These are phyloP conservation scores for Toxostoma redivivum DNA, from an alignment of 2,113 vertebrate species.

Conservation along the genomic window DNA sequence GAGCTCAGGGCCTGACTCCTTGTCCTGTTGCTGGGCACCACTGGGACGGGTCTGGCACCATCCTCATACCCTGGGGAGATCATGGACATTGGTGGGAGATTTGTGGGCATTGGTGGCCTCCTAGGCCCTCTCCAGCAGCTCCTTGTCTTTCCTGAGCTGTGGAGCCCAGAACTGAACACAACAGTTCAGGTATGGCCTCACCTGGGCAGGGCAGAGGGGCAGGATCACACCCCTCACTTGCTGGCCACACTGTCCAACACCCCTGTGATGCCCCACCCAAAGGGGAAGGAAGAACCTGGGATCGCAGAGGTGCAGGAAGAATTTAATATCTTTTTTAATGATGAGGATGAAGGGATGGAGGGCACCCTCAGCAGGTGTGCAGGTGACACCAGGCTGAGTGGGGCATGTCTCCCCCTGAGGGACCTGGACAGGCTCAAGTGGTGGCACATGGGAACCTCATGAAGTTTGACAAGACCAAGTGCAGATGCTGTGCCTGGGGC, in stretches of 20 bases:
- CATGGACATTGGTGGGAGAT: background rate
- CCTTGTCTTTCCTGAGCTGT: background rate
- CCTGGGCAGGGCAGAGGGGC: background rate
- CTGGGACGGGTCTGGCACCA: background rate
- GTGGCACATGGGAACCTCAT: background rate
- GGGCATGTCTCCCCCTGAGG: background rate
- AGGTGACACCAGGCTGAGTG: background rate
- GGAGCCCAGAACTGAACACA: background rate
- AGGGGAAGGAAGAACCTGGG: background rate
- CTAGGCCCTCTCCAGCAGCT: background rate
- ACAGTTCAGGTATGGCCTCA: background rate
- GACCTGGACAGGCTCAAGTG: background rate
- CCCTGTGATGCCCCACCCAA: background rate
- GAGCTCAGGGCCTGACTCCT: background rate
- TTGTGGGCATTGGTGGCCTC: background rate
- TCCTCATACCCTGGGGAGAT: too few relatives aligned
- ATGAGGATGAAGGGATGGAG: background rate
- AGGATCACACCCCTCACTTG: background rate
- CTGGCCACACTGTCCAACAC: background rate
- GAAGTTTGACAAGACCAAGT: background rate
- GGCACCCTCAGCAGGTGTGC: background rate
- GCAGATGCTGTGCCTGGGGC: background rate
- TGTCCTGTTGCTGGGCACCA: rapidly evolving
- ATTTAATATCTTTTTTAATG: background rate
- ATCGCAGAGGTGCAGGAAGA: background rate